phyloP scores from a whole-genome alignment of 2,888 invertebrate species.

The Calameuta filiformis region DNA sequence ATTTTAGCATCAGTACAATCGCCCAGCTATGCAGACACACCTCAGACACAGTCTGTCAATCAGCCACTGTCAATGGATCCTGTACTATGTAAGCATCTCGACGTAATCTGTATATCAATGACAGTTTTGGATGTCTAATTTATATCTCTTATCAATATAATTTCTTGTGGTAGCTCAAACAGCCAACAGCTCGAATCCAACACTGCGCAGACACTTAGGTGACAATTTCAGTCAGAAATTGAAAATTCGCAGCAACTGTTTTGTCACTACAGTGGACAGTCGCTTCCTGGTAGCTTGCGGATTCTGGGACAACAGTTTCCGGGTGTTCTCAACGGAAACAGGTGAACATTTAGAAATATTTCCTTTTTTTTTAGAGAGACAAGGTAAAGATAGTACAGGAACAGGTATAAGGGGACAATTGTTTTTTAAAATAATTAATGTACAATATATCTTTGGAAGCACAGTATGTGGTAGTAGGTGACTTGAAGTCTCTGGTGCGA shows the following conservation, averaged over 20 bases:
- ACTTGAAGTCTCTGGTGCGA: not conserved
- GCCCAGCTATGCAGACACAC: slow-evolving; percentile 82
- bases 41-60: slow-evolving; percentile 80
- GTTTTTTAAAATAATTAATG: not conserved
- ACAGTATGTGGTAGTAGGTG: not conserved
- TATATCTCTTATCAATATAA: not conserved
- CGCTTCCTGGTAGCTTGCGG: slow-evolving; percentile 97
- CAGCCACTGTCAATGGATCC: slow-evolving; percentile 96
- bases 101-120: not conserved
- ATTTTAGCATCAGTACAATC: slow-evolving; percentile 77
- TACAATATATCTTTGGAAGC: slow-evolving; percentile 1
- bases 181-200: slow-evolving; percentile 78
- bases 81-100: slow-evolving; percentile 81
- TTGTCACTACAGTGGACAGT: slow-evolving; percentile 98
- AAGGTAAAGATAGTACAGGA: not conserved
- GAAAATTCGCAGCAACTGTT: slow-evolving; percentile 92
- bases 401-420: not conserved
- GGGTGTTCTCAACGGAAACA: slow-evolving; percentile 96
- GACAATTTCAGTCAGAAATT: slow-evolving; percentile 98
- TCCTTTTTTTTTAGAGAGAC: not conserved
- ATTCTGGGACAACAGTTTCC: slow-evolving; percentile 99
- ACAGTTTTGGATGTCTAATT: not conserved
- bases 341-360: slow-evolving; percentile 69
- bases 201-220: slow-evolving; percentile 88
- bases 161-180: slow-evolving; percentile 72